Percentiles rank a stretch among this genome's conserved stretches.
These are phyloP conservation scores for Azorinus chamasolen DNA, from an alignment of 2,888 invertebrate genomes.

Conservation along the genomic window DNA sequence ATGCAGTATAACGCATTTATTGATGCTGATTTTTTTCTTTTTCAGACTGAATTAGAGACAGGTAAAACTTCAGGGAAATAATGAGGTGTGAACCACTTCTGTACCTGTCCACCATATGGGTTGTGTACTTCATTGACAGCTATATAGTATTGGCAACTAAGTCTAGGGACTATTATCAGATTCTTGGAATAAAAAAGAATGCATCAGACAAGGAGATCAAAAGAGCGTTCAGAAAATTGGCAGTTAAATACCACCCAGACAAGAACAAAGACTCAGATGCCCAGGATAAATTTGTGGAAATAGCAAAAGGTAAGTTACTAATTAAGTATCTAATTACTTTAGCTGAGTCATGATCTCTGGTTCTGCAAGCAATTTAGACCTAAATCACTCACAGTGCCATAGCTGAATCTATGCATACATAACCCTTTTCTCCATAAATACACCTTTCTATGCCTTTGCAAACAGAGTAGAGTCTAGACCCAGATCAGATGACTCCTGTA, in stretches of 20 bases:
- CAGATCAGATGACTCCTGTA: too few relatives aligned
- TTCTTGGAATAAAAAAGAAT: conserved; percentile 86
- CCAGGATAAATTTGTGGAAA: conserved; percentile 87
- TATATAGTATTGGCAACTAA: conserved; percentile 64
- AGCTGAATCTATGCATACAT: too few relatives aligned
- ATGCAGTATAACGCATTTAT: too few relatives aligned
- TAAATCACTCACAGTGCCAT: too few relatives aligned
- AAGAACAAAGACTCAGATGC: conserved; percentile 87
- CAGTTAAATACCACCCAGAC: conserved; percentile 88
- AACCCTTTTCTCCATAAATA: too few relatives aligned
- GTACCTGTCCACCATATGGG: conserved; percentile 69
- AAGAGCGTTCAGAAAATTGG: conserved; percentile 88
- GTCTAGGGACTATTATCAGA: conserved; percentile 87
- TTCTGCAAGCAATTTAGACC: background rate
- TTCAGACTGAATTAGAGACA: too few relatives aligned
- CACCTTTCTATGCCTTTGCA: too few relatives aligned
- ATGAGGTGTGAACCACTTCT: conserved; percentile 76
- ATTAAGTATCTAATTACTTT: background rate
- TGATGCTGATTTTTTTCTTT: too few relatives aligned
- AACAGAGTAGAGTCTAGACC: too few relatives aligned
- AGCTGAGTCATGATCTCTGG: background rate
- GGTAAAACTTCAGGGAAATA: background rate
- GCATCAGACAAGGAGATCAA: conserved; percentile 87
- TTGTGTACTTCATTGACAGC: conserved; percentile 59
- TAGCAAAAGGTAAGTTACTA: conserved; percentile 87